phyloP scores from a whole-genome alignment of 2,113 vertebrate species.

The Eupsittula cactorum region DNA sequence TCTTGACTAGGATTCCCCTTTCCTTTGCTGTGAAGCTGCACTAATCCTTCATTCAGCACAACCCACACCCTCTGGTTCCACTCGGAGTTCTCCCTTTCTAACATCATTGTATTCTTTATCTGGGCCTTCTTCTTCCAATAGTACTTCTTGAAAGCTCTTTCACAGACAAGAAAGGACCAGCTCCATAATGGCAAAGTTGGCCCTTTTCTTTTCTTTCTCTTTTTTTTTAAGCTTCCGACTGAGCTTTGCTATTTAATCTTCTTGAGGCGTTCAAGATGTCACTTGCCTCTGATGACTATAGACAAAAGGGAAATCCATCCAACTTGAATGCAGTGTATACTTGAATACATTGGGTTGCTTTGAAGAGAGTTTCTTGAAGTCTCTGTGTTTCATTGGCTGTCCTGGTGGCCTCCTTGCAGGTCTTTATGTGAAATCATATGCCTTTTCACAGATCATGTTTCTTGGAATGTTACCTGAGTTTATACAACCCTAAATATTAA shows the following conservation, averaged over 20 bases:
- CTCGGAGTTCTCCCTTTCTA: slow-evolving; percentile 77
- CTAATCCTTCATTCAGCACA: slow-evolving; percentile 86
- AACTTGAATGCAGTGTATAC: slow-evolving; percentile 80
- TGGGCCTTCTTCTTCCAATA: slow-evolving; percentile 82
- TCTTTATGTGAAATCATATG: slow-evolving; percentile 74
- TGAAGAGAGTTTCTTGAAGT: slow-evolving; percentile 86
- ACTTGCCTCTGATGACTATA: slow-evolving; percentile 88
- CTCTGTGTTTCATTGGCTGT: slow-evolving; percentile 78
- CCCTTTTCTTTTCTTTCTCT: slow-evolving; percentile 82
- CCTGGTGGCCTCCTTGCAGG: slow-evolving; percentile 80
- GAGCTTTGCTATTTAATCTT: slow-evolving; percentile 94
- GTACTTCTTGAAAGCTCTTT: slow-evolving; percentile 86
- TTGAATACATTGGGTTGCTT: slow-evolving; percentile 84
- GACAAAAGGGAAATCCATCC: slow-evolving; percentile 86
- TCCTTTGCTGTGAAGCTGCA: slow-evolving; percentile 81
- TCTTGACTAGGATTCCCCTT: slow-evolving; percentile 86
- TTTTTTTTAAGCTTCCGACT: slow-evolving; percentile 82
- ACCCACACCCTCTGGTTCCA: slow-evolving; percentile 80
- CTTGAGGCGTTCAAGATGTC: slow-evolving; percentile 93
- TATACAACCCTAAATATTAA: slow-evolving; percentile 66
- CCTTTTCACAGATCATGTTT: slow-evolving; percentile 55
- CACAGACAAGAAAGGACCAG: slow-evolving; percentile 82
- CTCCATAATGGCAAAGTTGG: slow-evolving; percentile 83
- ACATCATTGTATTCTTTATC: slow-evolving; percentile 83
- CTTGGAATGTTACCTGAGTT: slow-evolving; percentile 61